Evolutionary conservation across 2,888 invertebrate genomes (phyloP), one percentile per base, ranked within the genome.

Genomic region (Lepas anatifera): DNA sequence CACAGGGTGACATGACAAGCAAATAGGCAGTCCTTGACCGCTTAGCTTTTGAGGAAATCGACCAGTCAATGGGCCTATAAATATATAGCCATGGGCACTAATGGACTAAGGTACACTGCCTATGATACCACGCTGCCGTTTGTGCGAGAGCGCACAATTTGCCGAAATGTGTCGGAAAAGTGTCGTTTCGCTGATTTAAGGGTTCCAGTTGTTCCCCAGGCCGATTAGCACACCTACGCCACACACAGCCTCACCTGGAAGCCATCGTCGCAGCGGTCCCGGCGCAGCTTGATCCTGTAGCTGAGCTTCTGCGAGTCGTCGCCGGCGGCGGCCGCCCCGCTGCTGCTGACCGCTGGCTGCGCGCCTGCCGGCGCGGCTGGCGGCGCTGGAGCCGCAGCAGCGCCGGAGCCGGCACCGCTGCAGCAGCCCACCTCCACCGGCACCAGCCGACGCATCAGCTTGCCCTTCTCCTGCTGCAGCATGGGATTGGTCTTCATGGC

Each of bases 401-500:
- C 29, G 29, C 13, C 29, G 27, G 25, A n/a, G 37, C 35, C 63
- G 13, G 16, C 27, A 27, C 22, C 29, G 4, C 35, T 22, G 8
- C 22, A 29, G 3, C 32, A 58, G 35, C 35, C 58, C 35, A 58
- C 58, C 16, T 66, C 39, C 7, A 37, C 25, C 39, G 39, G 66
- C 25, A 66, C 39, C 66, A 66, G 16, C 27, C 39, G 41, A 3
- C 39, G 66, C 39, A 39, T 37, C 66, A 66, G 39, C 39, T 41
- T 66, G 25, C 39, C 37, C 66, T 66, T 37, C 66, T 66, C 39
- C 66, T 66, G 66, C 39, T 39, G 66, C 25, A 66, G 39, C 16
- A 66, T 66, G 25, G 39, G 41, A 39, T 27, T 37, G 66, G 66
- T 39, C 70, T 66, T 72, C 74, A 74, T 74, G 18, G 74, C 74